Percentiles rank a stretch among this genome's conserved stretches.
Evolutionary conservation across 2,888 invertebrate species (phyloP).

Genomic region (Amphipoea lucens): DNA sequence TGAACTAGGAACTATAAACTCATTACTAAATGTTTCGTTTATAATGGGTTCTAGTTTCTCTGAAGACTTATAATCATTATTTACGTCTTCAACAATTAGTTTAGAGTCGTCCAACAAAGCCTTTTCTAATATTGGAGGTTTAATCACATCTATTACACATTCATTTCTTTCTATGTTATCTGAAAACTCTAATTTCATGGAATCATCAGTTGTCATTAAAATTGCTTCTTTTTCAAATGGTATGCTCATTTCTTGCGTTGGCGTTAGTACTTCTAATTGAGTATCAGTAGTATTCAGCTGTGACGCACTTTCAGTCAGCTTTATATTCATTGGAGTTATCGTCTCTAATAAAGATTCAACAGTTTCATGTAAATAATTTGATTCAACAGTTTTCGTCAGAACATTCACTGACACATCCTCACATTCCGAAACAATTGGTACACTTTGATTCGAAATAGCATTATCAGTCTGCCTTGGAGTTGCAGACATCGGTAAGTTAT

Average conservation of each 20-base stretch:
- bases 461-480: neutral
- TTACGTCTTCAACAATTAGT: neutral
- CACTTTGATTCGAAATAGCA: neutral
- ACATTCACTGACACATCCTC: neutral
- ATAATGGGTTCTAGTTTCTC: neutral
- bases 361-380: neutral
- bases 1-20: neutral
- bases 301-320: neutral
- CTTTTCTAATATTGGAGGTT: neutral
- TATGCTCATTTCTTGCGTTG: neutral
- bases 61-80: conserved; percentile 7
- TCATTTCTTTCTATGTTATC: neutral
- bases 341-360: conserved; percentile 11
- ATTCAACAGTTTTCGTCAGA: neutral
- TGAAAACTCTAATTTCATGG: neutral
- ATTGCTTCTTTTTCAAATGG: conserved; percentile 1
- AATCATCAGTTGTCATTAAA: neutral
- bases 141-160: neutral
- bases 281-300: conserved; percentile 1
- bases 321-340: neutral
- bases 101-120: neutral
- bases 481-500: neutral
- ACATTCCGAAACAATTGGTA: neutral
- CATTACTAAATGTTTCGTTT: conserved; percentile 3
- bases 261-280: neutral